Percentiles rank a stretch among this genome's conserved stretches.
These are phyloP conservation scores for Gibbula magus DNA, from an alignment of 2,888 invertebrate genomes.

Conservation along the genomic window DNA sequence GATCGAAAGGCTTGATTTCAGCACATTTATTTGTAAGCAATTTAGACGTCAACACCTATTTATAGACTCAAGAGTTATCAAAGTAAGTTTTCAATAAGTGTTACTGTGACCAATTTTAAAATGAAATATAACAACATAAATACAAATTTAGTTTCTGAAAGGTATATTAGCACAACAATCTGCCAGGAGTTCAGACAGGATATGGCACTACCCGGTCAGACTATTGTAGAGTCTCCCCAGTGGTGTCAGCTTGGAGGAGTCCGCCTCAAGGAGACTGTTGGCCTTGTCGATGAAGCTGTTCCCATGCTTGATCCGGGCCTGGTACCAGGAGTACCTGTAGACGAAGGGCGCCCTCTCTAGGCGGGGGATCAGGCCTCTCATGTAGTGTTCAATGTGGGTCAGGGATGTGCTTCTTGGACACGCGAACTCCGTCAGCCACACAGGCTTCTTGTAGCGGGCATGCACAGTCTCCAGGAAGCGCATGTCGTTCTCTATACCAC, in stretches of 20 bases:
- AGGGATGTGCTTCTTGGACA: conserved; percentile 20
- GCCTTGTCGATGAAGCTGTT: conserved; percentile 33
- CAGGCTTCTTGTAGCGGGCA: conserved; percentile 27
- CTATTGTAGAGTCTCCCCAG: conserved; percentile 47
- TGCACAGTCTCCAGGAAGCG: conserved; percentile 14
- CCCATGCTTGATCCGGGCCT: conserved; percentile 20
- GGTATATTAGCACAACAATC: no score
- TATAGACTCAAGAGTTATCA: no score
- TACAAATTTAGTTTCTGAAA: no score
- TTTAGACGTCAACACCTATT: no score
- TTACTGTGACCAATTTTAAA: no score
- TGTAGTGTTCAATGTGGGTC: conserved; percentile 24
- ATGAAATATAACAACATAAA: no score
- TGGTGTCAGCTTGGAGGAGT: conserved; percentile 38
- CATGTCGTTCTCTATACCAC: background rate
- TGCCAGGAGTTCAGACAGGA: no score
- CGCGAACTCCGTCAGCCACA: conserved; percentile 41
- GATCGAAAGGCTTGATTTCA: no score
- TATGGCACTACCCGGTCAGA: background rate
- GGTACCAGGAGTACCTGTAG: conserved; percentile 37
- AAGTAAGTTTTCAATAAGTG: no score
- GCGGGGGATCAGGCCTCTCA: conserved; percentile 33
- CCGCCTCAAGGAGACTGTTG: conserved; percentile 37
- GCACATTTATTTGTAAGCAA: no score
- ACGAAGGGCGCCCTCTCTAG: conserved; percentile 37